Evolutionary conservation across 2,888 invertebrate species (phyloP).

Genomic region (Andrena minutula): DNA sequence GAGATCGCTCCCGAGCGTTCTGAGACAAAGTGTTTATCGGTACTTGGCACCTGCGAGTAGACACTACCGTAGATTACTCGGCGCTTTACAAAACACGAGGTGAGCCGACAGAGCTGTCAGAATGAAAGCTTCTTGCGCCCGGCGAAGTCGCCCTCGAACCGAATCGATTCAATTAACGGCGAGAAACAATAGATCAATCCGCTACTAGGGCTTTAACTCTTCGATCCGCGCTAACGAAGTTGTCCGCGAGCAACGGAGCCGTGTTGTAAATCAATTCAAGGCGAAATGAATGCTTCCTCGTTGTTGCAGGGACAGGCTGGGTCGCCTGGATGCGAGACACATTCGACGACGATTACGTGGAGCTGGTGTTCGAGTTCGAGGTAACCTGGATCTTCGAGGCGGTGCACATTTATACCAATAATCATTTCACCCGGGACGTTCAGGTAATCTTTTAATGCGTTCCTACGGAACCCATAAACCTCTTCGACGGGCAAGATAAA

Average conservation of each 20-base stretch:
- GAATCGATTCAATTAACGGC: constrained; percentile 62
- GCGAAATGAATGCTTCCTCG: constrained; percentile 31
- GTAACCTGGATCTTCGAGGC: constrained; percentile 89
- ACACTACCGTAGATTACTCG: constrained; percentile 20
- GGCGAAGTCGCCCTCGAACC: constrained; percentile 40
- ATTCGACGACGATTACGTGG: constrained; percentile 86
- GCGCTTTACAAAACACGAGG: constrained; percentile 39
- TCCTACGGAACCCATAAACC: constrained; percentile 28
- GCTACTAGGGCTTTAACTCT: constrained; percentile 39
- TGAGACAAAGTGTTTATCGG: constrained; percentile 27
- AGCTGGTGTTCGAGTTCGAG: constrained; percentile 91
- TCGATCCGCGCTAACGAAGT: constrained; percentile 46
- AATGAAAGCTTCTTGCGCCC: constrained; percentile 29
- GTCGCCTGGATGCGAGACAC: constrained; percentile 90
- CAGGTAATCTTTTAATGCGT: constrained; percentile 85
- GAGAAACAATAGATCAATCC: constrained; percentile 62
- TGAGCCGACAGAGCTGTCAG: not conserved
- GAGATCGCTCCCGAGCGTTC: not conserved
- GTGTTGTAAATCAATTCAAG: constrained; percentile 27
- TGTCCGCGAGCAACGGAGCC: constrained; percentile 22
- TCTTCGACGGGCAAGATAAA: constrained; percentile 42
- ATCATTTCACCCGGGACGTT: constrained; percentile 89
- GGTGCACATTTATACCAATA: constrained; percentile 90
- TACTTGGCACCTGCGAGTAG: constrained; percentile 42
- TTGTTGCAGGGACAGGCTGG: constrained; percentile 89